Percentiles rank a stretch among this genome's conserved stretches.
Conservation (phyloP, 1,140 invertebrate species). For the Hylyphantes graminicola region DNA sequence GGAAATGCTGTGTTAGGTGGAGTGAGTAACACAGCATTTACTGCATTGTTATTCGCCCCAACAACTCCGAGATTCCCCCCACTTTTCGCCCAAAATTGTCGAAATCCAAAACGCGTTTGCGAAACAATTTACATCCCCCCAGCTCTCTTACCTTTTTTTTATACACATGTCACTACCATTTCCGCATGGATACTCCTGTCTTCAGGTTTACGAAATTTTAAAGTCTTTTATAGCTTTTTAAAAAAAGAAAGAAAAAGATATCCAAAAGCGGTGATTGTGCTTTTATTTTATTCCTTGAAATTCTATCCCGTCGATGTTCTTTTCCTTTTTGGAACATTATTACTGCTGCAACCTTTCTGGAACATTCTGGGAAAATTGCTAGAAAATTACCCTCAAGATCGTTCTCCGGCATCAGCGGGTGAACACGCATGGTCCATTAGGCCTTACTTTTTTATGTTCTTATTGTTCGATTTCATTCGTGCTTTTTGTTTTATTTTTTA, state of each 20-base stretch:
- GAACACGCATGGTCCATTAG: constrained; percentile 55
- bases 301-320: not conserved
- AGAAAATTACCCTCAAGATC: constrained; percentile 54
- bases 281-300: constrained; percentile 20
- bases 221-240: too few species aligned
- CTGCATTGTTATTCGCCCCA: not conserved
- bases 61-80: constrained; percentile 26
- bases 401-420: constrained; percentile 40
- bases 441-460: constrained; percentile 44
- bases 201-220: too few species aligned
- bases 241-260: too few species aligned
- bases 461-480: constrained; percentile 15
- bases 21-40: not conserved
- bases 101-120: constrained; percentile 48
- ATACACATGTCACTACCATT: not conserved
- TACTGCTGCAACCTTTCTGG: constrained; percentile 50
- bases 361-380: constrained; percentile 50
- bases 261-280: constrained; percentile 1
- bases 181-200: constrained; percentile 29
- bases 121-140: constrained; percentile 47
- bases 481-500: constrained; percentile 15
- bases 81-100: constrained; percentile 42
- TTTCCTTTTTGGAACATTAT: constrained; percentile 44
- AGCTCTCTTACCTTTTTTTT: not conserved
- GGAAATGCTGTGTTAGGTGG: too few species aligned